A percentile compares a stretch with the other conserved stretches of the same genome.
Evolutionary conservation across 2,113 vertebrate species (phyloP).

Genomic region (Drymodes brunneopygia): DNA sequence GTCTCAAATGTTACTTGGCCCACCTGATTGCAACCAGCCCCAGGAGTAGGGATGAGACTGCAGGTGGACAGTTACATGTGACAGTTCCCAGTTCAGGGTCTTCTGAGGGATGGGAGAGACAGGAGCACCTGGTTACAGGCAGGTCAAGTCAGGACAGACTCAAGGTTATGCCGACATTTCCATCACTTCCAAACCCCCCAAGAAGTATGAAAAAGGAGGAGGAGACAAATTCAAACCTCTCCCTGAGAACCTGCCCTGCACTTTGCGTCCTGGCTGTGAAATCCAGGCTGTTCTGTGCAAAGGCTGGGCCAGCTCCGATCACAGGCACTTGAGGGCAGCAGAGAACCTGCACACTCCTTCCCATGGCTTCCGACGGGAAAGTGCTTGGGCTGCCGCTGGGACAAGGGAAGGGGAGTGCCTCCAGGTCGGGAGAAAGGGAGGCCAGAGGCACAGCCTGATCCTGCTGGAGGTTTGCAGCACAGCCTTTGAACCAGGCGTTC

Average conservation of each 20-base stretch:
- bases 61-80: background rate
- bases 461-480: background rate
- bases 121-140: background rate
- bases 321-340: slow-evolving; percentile 42
- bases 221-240: background rate
- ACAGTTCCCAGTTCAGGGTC: background rate
- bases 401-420: background rate
- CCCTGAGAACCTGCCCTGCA: background rate
- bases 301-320: background rate
- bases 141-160: background rate
- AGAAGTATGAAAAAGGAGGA: background rate
- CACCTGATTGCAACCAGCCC: background rate
- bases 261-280: accelerated
- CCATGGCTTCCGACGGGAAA: background rate
- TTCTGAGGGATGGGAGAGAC: background rate
- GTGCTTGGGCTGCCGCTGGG: background rate
- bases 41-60: background rate
- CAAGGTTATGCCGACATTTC: background rate
- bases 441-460: background rate
- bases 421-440: background rate
- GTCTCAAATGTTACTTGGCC: background rate
- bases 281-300: background rate
- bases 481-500: background rate
- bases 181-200: background rate
- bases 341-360: background rate